Conservation (phyloP, 2,113 vertebrate species). For the Gambusia affinis region DNA sequence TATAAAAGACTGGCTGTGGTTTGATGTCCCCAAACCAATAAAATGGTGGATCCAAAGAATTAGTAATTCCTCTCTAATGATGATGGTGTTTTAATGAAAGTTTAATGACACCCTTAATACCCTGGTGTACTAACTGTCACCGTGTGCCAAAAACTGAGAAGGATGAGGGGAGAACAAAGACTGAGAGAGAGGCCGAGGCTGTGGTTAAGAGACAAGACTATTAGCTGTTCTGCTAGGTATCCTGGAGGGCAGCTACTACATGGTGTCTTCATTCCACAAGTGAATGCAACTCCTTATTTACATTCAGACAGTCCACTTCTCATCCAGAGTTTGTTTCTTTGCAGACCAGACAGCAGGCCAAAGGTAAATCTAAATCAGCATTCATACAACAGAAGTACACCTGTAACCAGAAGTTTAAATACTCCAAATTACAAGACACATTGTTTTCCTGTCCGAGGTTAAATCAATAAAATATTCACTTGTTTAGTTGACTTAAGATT, state of each 20-base stretch:
- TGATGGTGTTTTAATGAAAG: slow-evolving; percentile 79
- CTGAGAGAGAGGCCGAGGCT: neutral
- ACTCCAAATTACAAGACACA: too few relatives aligned
- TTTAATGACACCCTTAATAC: slow-evolving; percentile 72
- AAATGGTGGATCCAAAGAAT: slow-evolving; percentile 60
- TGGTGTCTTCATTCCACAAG: neutral
- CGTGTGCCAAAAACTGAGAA: slow-evolving; percentile 51
- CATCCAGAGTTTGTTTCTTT: too few relatives aligned
- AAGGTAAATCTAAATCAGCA: too few relatives aligned
- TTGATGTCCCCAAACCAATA: slow-evolving; percentile 65
- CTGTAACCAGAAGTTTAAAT: too few relatives aligned
- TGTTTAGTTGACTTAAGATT: too few relatives aligned
- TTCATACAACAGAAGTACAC: too few relatives aligned
- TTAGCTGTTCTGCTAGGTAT: neutral
- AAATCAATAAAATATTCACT: too few relatives aligned
- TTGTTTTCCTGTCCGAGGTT: too few relatives aligned
- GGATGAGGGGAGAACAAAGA: slow-evolving; percentile 21
- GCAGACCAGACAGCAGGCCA: too few relatives aligned
- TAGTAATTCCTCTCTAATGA: slow-evolving; percentile 75
- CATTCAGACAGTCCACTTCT: too few relatives aligned
- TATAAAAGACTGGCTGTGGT: slow-evolving; percentile 72
- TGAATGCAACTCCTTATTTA: too few relatives aligned
- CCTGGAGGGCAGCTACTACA: neutral
- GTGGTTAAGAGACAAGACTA: slow-evolving; percentile 1
- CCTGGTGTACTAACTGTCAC: slow-evolving; percentile 55